Evolutionary conservation across 2,888 invertebrate genomes (phyloP).

Genomic region (Cremastinae sp.): DNA sequence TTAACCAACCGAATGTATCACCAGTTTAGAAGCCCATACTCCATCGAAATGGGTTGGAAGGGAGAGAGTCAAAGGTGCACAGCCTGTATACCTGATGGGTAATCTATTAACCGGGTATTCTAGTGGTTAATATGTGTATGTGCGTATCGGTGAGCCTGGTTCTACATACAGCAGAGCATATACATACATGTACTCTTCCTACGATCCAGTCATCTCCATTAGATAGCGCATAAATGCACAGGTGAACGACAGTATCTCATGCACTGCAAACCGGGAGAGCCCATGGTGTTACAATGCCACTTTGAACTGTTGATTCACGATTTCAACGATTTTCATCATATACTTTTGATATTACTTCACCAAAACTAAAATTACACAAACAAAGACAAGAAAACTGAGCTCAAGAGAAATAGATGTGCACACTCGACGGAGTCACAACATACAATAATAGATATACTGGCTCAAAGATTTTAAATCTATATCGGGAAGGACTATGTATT

Average conservation of each 20-base stretch:
- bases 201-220: slow-evolving; percentile 15
- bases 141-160: slow-evolving; percentile 3
- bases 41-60: slow-evolving; percentile 35
- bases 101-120: slow-evolving; percentile 53
- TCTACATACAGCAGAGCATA: too few relatives aligned
- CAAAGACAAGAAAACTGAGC: slow-evolving; percentile 48
- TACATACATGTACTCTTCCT: slow-evolving; percentile 19
- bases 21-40: slow-evolving; percentile 29
- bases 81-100: slow-evolving; percentile 43
- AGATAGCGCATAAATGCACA: slow-evolving; percentile 15
- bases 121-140: slow-evolving; percentile 23
- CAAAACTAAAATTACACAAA: slow-evolving; percentile 33
- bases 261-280: slow-evolving; percentile 10
- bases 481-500: too few relatives aligned
- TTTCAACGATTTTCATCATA: slow-evolving; percentile 44
- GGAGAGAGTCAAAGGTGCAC: slow-evolving; percentile 21
- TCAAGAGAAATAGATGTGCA: slow-evolving; percentile 29
- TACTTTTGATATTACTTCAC: slow-evolving; percentile 25
- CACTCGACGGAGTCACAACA: too few relatives aligned
- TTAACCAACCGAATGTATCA: slow-evolving; percentile 53
- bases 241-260: slow-evolving; percentile 27
- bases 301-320: slow-evolving; percentile 52
- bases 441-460: too few relatives aligned
- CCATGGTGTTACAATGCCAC: slow-evolving; percentile 41
- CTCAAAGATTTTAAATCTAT: too few relatives aligned